Conservation (phyloP, 2,113 vertebrate species). For the Nothoprocta pentlandii region DNA sequence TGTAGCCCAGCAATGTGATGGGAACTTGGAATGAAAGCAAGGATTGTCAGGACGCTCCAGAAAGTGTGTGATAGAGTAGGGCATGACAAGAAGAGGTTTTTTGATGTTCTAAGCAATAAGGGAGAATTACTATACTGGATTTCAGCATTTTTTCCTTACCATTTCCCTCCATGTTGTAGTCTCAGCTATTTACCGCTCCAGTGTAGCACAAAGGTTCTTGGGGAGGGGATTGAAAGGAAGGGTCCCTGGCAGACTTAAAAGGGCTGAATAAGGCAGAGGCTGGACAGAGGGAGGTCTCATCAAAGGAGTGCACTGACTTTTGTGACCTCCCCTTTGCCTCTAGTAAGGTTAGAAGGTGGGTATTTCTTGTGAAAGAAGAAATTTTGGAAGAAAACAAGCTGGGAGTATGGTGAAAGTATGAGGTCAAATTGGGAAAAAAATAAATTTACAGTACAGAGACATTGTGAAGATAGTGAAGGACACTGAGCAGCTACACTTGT, state of each 20-base stretch:
- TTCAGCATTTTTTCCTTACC: not conserved
- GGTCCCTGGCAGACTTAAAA: not conserved
- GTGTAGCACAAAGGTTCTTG: not conserved
- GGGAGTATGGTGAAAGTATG: not conserved
- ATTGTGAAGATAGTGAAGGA: not conserved
- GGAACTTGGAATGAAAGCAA: too few species aligned
- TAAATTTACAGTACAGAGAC: not conserved
- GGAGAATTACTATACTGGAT: too few species aligned
- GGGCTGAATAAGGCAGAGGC: fast-evolving
- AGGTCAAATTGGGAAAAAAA: not conserved
- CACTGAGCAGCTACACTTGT: not conserved
- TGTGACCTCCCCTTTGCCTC: not conserved
- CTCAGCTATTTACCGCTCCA: not conserved
- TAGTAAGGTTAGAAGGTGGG: not conserved
- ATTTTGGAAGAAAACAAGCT: not conserved
- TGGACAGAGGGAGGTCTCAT: not conserved
- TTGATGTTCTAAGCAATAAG: too few species aligned
- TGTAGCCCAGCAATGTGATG: not conserved
- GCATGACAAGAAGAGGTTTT: not conserved
- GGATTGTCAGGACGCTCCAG: not conserved
- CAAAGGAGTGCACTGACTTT: not conserved
- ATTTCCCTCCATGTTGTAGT: not conserved
- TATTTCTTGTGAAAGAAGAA: not conserved
- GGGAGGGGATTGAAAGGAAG: not conserved
- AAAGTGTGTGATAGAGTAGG: not conserved